Evolutionary conservation across 30 jellyfish, hydroid and myxozoan species (phyloP).

Genomic region (Mastigias papua): DNA sequence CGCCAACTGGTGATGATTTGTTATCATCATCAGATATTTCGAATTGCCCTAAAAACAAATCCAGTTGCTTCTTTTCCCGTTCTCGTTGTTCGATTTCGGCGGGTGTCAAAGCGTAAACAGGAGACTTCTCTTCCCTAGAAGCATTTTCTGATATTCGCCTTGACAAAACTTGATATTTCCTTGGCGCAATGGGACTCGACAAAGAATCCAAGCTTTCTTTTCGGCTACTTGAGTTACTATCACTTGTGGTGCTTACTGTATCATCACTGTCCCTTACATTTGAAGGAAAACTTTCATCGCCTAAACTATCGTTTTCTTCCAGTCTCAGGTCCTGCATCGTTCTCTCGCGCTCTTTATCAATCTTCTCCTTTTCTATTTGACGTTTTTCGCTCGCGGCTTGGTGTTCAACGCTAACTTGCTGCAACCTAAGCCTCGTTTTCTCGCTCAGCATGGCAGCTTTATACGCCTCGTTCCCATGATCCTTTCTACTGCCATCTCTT

Average conservation of each 20-base stretch:
- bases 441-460: conserved; percentile 85
- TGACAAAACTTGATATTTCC: conserved; percentile 46
- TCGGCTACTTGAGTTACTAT: conserved; percentile 87
- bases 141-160: conserved; percentile 72
- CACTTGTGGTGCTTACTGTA: conserved; percentile 82
- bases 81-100: conserved; percentile 78
- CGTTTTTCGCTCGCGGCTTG: conserved; percentile 89
- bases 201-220: conserved; percentile 92
- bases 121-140: conserved; percentile 78
- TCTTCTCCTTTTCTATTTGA: conserved; percentile 67
- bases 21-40: conserved; percentile 64
- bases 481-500: conserved; percentile 63
- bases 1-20: conserved; percentile 33
- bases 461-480: conserved; percentile 55
- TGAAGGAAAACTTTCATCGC: conserved; percentile 32
- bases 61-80: conserved; percentile 73
- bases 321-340: conserved; percentile 69
- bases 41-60: conserved; percentile 77
- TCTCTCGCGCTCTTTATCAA: conserved; percentile 79
- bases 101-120: conserved; percentile 56
- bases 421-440: conserved; percentile 79
- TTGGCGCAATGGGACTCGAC: conserved; percentile 88
- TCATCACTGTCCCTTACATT: conserved; percentile 81
- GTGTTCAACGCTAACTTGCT: conserved; percentile 78
- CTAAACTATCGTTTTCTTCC: conserved; percentile 79